These are phyloP conservation scores for Strigamia maritima DNA, from an alignment of 2,888 invertebrate genomes.

Conservation along the genomic window DNA sequence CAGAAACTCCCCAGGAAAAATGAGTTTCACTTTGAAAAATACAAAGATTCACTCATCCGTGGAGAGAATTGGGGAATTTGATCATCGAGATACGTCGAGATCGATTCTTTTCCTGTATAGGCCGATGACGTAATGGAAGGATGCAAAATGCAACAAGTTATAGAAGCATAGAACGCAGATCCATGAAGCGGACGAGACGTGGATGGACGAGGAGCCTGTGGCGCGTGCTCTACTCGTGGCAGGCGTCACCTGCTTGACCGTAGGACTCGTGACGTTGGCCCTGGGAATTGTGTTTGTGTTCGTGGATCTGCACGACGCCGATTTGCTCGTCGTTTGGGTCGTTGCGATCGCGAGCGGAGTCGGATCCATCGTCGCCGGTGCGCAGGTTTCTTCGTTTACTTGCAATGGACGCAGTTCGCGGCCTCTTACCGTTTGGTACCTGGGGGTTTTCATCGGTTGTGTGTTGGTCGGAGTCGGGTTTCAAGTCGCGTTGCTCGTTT, in stretches of 20 bases:
- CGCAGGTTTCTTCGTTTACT: constrained; percentile 4
- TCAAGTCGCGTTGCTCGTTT: constrained; percentile 34
- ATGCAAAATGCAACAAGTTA: not conserved
- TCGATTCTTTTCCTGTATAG: not conserved
- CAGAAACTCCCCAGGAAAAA: not conserved
- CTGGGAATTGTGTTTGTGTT: constrained; percentile 33
- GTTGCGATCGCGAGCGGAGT: constrained; percentile 28
- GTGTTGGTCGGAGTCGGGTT: not conserved
- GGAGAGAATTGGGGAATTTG: no score
- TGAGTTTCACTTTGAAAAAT: not conserved
- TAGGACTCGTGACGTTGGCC: constrained; percentile 35
- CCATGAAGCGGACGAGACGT: constrained; percentile 3
- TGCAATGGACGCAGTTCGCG: constrained; percentile 23
- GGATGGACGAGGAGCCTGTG: constrained; percentile 39
- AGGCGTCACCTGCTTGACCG: constrained; percentile 39
- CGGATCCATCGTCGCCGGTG: not conserved
- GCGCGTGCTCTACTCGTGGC: constrained; percentile 36
- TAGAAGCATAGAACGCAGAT: not conserved
- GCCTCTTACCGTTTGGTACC: not conserved
- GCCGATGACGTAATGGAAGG: constrained; percentile 20
- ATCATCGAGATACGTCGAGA: no score
- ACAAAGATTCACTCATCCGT: no score
- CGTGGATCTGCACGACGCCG: not conserved
- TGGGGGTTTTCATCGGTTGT: not conserved
- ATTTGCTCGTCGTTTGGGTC: constrained; percentile 9